Percentiles rank a stretch among this genome's conserved stretches.
These are phyloP conservation scores for Dimorphilus gyrociliatus DNA, from an alignment of 2,888 invertebrate genomes.

Conservation along the genomic window DNA sequence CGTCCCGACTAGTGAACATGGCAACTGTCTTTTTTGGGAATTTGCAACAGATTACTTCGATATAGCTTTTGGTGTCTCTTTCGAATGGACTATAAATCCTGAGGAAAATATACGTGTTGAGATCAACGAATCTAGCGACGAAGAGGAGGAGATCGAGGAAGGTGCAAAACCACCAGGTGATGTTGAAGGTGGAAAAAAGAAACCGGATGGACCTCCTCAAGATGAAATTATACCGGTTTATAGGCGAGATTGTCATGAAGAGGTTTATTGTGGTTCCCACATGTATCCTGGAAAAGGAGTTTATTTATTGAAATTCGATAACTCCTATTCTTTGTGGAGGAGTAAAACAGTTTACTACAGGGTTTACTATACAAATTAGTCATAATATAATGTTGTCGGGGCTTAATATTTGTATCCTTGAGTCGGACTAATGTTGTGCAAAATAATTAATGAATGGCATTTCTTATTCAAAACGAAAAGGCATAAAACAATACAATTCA, in stretches of 20 bases:
- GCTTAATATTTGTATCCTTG: too few species aligned
- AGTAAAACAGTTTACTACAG: constrained; percentile 97
- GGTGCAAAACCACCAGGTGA: constrained; percentile 44
- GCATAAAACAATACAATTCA: too few species aligned
- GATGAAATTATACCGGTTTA: constrained; percentile 85
- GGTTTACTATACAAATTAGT: constrained; percentile 68
- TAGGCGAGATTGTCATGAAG: constrained; percentile 84
- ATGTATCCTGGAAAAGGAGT: constrained; percentile 91
- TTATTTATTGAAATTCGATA: constrained; percentile 95
- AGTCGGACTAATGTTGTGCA: too few species aligned
- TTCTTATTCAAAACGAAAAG: too few species aligned
- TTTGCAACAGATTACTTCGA: constrained; percentile 97
- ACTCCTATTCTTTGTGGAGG: constrained; percentile 95
- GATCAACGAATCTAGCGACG: constrained; percentile 84
- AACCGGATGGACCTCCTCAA: constrained; percentile 43
- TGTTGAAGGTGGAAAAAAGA: constrained; percentile 45
- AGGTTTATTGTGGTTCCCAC: constrained; percentile 94
- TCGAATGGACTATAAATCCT: constrained; percentile 70
- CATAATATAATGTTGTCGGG: too few species aligned
- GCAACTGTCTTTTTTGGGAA: constrained; percentile 90
- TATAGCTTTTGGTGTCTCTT: constrained; percentile 83
- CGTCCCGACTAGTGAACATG: constrained; percentile 87
- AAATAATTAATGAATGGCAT: too few species aligned
- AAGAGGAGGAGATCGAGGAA: constrained; percentile 52
- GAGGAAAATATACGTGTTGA: constrained; percentile 83